These are phyloP conservation scores for Leptopilina clavipes DNA, from an alignment of 1,140 invertebrate species.

Conservation along the genomic window DNA sequence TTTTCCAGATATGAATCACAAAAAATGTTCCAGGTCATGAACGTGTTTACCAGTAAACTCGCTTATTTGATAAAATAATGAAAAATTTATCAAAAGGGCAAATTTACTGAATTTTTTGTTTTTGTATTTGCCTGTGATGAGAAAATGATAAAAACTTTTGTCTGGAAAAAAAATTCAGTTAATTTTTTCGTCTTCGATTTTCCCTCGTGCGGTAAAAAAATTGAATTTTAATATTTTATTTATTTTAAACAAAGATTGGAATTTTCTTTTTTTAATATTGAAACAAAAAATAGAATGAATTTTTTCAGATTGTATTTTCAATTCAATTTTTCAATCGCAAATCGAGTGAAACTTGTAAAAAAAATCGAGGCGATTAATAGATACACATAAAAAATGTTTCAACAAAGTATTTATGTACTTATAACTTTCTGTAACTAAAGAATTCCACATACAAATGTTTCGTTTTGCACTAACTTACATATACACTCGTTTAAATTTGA, in stretches of 20 bases:
- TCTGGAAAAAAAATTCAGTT: background rate
- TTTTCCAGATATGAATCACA: conserved; percentile 21
- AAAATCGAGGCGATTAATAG: background rate
- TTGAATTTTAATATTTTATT: no score
- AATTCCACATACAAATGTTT: conserved; percentile 25
- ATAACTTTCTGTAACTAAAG: conserved; percentile 28
- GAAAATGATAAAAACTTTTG: background rate
- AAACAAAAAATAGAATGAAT: no score
- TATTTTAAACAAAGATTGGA: no score
- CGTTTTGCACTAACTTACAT: conserved; percentile 7
- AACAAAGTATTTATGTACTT: conserved; percentile 28
- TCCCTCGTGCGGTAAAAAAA: background rate
- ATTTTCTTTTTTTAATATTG: no score
- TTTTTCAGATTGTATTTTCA: no score
- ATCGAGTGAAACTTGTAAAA: background rate
- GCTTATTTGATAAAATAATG: conserved; percentile 16
- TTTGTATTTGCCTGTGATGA: conserved; percentile 1
- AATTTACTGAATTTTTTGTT: background rate
- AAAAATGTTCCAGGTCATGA: conserved; percentile 25
- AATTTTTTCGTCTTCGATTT: background rate
- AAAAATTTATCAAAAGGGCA: background rate
- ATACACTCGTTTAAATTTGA: conserved; percentile 26
- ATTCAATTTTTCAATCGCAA: background rate
- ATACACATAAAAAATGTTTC: conserved; percentile 10
- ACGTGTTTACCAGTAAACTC: no score